These are phyloP conservation scores for Nymphalis io DNA, from an alignment of 1,140 invertebrate genomes.

Conservation along the genomic window DNA sequence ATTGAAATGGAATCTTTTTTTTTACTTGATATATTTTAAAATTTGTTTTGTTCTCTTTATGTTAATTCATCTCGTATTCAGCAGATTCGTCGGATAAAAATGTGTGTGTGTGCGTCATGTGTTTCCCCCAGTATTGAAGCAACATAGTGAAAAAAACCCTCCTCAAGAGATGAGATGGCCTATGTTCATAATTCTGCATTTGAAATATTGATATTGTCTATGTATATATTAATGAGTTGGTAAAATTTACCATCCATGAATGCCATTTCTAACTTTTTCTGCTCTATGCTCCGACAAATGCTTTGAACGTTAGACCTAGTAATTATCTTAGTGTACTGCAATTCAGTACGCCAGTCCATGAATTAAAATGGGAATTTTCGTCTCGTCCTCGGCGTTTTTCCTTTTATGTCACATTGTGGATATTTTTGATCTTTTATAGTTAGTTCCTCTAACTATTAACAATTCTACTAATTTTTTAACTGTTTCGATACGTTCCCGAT, in stretches of 20 bases:
- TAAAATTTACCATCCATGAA: not conserved
- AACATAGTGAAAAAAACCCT: too few relatives aligned
- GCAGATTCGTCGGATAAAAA: too few relatives aligned
- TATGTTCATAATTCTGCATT: too few relatives aligned
- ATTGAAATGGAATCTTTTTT: too few relatives aligned
- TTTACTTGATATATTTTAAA: too few relatives aligned
- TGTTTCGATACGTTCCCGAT: too few relatives aligned
- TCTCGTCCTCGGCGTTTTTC: not conserved
- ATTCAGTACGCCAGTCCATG: conserved; percentile 11
- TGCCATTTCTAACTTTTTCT: not conserved
- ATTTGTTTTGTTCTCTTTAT: too few relatives aligned
- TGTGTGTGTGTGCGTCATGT: too few relatives aligned
- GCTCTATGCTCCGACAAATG: conserved; percentile 13
- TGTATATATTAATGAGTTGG: not conserved
- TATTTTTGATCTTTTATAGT: not conserved
- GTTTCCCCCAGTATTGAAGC: too few relatives aligned
- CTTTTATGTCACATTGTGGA: conserved; percentile 3
- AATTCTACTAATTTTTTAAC: not conserved
- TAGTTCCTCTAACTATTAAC: not conserved
- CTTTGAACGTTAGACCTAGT: conserved; percentile 27
- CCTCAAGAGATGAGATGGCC: too few relatives aligned
- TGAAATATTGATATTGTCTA: too few relatives aligned
- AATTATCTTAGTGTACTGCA: conserved; percentile 27
- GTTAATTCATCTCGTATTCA: too few relatives aligned
- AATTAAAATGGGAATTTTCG: conserved; percentile 7